Base-by-base conservation (phyloP, 2,888 invertebrate genomes). In the Nomada hirtipes region DNA sequence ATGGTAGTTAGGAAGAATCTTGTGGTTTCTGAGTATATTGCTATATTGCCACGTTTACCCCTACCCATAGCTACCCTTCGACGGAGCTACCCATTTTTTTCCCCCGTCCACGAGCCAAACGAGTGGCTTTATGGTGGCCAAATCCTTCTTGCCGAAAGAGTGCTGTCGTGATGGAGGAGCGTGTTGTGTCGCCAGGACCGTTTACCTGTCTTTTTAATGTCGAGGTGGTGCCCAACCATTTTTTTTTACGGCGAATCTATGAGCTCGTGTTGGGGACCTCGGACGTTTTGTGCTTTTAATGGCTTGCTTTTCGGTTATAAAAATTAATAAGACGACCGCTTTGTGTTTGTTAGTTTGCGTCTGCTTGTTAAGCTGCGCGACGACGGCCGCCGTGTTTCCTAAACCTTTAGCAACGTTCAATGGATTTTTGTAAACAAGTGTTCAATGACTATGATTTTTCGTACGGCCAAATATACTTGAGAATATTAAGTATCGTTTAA, bases 71-170 rank as follows among this genome's bases (percentile, higher is more conserved):
- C 70, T 50, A 64, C 63, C 57, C 82, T 53, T 29, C 67, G 29
- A 74, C 77, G 47, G 7, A 10, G 59, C 79, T 72, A 18, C 64
- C 82, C 83, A 81, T 20, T 72, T 84, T 75, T 72, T 84, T 86
- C 82, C 85, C 84, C 70, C 78, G 71, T 89, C 76, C 90, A 89
- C 90, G 90, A 89, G 90, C 84, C 89, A 91, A 89, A 89, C 80
- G 89, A 90, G 90, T 88, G 89, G 89, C 88, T 92, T 93, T 92
- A 92, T 91, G 91, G 89, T 90, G 88, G 88, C 85, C 47, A 70
- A 65, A 74, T 60, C 73, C 61, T 78, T 61, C 82, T 82, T 1
- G 50, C 55, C 50, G 18, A 73, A 79, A 83, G 57, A 74, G 53
- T 71, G 20, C 50, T 52, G 26, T 75, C 59, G 59, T 60, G 74